A percentile compares a stretch with the other conserved stretches of the same genome.
phyloP scores from a whole-genome alignment of 2,888 invertebrate species.

The Drosophila peninsularis region DNA sequence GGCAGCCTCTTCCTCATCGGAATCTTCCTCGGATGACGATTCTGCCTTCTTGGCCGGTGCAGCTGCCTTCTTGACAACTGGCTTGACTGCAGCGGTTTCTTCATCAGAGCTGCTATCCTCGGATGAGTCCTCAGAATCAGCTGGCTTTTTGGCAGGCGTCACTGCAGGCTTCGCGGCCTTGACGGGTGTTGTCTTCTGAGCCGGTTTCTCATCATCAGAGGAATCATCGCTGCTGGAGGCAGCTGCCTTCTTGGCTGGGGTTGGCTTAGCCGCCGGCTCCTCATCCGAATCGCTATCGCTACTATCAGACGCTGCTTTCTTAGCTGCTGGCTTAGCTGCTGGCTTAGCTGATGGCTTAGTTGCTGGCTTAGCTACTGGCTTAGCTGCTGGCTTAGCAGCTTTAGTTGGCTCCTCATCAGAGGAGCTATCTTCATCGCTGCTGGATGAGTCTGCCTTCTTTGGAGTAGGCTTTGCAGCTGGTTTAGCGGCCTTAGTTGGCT shows the following conservation, averaged over 20 bases:
- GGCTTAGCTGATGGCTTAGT: too few relatives aligned
- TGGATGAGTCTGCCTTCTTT: constrained; percentile 76
- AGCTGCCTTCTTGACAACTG: constrained; percentile 67
- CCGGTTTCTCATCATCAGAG: constrained; percentile 79
- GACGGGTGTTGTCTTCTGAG: constrained; percentile 39
- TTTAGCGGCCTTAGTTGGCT: constrained; percentile 18
- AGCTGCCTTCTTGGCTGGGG: constrained; percentile 28
- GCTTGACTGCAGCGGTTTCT: constrained; percentile 69
- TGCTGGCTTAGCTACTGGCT: constrained; percentile 46
- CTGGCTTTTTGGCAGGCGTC: constrained; percentile 36
- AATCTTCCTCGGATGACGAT: constrained; percentile 69
- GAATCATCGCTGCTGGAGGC: too few relatives aligned
- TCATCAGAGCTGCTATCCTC: constrained; percentile 72
- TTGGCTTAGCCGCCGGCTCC: constrained; percentile 55
- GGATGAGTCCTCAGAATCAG: constrained; percentile 75
- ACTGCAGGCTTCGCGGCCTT: constrained; percentile 32
- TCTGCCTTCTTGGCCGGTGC: constrained; percentile 80
- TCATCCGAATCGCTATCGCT: constrained; percentile 73
- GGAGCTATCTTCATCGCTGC: constrained; percentile 84
- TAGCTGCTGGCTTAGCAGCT: constrained; percentile 20
- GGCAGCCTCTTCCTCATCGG: constrained; percentile 33
- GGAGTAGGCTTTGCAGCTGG: constrained; percentile 16
- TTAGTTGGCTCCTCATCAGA: constrained; percentile 78
- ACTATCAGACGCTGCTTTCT: constrained; percentile 33
- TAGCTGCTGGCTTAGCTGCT: constrained; percentile 20